Evolutionary conservation across 2,888 invertebrate genomes (phyloP).

Genomic region (Scaptodrosophila latifasciaeformis): DNA sequence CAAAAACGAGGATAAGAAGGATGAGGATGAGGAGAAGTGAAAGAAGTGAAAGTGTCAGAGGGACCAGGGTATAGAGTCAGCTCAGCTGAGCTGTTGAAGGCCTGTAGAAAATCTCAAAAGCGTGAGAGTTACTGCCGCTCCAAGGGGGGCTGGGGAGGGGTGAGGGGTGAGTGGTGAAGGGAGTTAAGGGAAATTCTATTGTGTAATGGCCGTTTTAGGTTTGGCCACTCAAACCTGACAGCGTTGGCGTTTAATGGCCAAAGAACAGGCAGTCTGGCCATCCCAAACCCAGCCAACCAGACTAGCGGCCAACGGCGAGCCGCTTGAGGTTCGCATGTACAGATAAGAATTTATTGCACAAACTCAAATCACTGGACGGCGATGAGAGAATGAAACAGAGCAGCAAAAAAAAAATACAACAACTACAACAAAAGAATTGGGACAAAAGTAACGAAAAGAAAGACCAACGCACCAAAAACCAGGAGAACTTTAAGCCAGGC

Average conservation of each 20-base stretch:
- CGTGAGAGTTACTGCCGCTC: too few species aligned
- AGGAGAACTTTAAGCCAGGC: too few species aligned
- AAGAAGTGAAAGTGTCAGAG: background rate
- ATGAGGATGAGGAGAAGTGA: too few species aligned
- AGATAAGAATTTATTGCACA: constrained; percentile 67
- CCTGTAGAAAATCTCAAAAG: too few species aligned
- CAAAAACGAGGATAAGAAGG: too few species aligned
- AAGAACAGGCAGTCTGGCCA: constrained; percentile 26
- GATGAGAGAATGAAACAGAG: constrained; percentile 4
- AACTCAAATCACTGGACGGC: constrained; percentile 59
- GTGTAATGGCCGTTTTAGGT: constrained; percentile 65
- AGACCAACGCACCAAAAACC: background rate
- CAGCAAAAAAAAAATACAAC: background rate
- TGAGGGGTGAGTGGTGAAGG: background rate
- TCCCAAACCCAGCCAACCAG: constrained; percentile 18
- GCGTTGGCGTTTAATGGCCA: constrained; percentile 64
- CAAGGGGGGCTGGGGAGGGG: too few species aligned
- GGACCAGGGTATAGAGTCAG: too few species aligned
- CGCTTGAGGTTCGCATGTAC: constrained; percentile 55
- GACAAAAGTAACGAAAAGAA: background rate
- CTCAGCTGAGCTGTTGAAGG: too few species aligned
- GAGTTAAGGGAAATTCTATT: constrained; percentile 41
- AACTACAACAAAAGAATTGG: constrained; percentile 1
- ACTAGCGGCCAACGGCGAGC: background rate
- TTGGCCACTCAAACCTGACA: constrained; percentile 62